Evolutionary conservation across 92 coral and sea anemone species (phyloP).

Genomic region (Diadumene lineata): DNA sequence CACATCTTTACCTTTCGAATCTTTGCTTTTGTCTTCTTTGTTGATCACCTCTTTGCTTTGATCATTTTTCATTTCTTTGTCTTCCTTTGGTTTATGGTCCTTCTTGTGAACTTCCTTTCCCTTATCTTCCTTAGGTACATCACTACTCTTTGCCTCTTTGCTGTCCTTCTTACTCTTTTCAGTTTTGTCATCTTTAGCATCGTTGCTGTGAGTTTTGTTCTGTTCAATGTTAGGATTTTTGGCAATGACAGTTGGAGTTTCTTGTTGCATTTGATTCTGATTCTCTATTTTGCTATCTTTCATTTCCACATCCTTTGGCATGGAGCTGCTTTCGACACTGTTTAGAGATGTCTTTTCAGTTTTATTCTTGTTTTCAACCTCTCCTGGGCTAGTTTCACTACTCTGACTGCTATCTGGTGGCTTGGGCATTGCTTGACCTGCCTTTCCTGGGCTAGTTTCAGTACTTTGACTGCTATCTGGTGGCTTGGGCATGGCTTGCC

Average conservation of each 20-base stretch:
- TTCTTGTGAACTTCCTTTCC: too few species aligned
- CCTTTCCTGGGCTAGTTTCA: not conserved
- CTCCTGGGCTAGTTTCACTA: not conserved
- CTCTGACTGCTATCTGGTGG: not conserved
- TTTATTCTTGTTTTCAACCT: not conserved
- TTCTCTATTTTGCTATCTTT: not conserved
- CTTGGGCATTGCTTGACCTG: not conserved
- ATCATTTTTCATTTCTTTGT: too few species aligned
- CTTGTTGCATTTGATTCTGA: not conserved
- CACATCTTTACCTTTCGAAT: too few species aligned
- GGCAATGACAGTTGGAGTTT: not conserved
- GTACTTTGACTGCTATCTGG: not conserved
- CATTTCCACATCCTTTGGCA: not conserved
- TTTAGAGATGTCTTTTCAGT: not conserved
- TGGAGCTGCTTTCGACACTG: not conserved
- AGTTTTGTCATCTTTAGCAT: not conserved
- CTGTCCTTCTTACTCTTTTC: too few species aligned
- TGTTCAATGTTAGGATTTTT: slow-evolving; percentile 6
- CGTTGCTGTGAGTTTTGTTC: not conserved
- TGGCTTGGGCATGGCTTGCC: not conserved
- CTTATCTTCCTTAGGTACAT: too few species aligned
- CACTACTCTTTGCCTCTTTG: too few species aligned
- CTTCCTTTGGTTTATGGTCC: too few species aligned
- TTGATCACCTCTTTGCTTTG: not conserved
- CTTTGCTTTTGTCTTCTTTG: not conserved